phyloP scores from a whole-genome alignment of 2,113 vertebrate genomes.

The Pygoscelis antarcticus region DNA sequence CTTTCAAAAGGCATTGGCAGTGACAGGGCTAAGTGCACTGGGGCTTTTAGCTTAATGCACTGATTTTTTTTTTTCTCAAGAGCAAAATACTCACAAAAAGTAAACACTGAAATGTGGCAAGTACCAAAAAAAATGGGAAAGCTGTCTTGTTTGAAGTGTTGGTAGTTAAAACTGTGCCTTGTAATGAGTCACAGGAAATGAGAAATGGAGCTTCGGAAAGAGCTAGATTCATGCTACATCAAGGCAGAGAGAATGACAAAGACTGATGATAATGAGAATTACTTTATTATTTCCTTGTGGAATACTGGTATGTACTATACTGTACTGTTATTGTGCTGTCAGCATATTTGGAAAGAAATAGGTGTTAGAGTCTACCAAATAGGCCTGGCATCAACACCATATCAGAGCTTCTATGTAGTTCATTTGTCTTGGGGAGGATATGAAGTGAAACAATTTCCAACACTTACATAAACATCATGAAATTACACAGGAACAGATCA shows the following conservation, averaged over 20 bases:
- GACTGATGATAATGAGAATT: not conserved
- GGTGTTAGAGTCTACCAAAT: not conserved
- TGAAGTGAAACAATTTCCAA: not conserved
- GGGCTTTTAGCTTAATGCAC: not conserved
- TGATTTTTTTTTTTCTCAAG: not conserved
- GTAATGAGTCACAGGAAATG: not conserved
- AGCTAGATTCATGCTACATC: not conserved
- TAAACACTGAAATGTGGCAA: not conserved
- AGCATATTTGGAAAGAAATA: not conserved
- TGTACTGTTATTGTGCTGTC: not conserved
- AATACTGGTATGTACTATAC: not conserved
- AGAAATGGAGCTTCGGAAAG: not conserved
- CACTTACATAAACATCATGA: not conserved
- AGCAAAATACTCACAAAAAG: not conserved
- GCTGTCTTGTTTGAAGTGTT: not conserved
- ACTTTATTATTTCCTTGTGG: not conserved
- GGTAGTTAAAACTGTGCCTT: not conserved
- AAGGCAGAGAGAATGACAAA: not conserved
- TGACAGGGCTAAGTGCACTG: not conserved
- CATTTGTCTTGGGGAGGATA: not conserved
- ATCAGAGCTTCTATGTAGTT: not conserved
- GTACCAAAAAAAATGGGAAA: not conserved
- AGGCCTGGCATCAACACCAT: fast-evolving
- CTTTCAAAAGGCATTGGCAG: not conserved
- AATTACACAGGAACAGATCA: not conserved